Conservation (phyloP, 2,888 invertebrate genomes). For the Polyommatus icarus region DNA sequence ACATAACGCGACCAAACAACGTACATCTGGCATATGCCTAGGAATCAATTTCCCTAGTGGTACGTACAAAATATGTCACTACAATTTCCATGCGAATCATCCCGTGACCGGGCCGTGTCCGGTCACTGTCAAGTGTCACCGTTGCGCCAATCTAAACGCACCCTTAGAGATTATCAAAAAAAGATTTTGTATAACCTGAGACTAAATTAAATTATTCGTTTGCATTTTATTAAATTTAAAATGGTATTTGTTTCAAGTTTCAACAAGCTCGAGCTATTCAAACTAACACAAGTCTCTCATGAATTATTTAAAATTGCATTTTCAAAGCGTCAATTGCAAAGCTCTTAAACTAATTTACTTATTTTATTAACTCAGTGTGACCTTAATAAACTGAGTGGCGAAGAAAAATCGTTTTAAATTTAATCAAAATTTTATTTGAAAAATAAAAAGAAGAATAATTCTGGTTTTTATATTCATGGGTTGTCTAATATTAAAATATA, state of each 20-base stretch:
- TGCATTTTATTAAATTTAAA: not conserved
- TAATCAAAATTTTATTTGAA: not conserved
- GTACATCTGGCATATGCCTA: too few relatives aligned
- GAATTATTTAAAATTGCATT: slow-evolving; percentile 17
- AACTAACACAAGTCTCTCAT: slow-evolving; percentile 19
- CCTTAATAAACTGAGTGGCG: slow-evolving; percentile 13
- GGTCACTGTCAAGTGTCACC: too few relatives aligned
- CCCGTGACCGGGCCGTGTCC: too few relatives aligned
- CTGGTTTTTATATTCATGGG: too few relatives aligned
- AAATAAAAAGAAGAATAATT: not conserved
- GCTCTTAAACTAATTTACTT: slow-evolving; percentile 19
- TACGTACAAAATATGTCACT: too few relatives aligned
- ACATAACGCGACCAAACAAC: too few relatives aligned
- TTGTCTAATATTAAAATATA: too few relatives aligned
- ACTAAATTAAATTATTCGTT: not conserved
- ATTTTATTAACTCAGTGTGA: slow-evolving; percentile 6
- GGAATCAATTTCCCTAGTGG: too few relatives aligned
- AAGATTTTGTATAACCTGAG: not conserved
- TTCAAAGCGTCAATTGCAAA: slow-evolving; percentile 20
- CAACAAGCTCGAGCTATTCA: not conserved
- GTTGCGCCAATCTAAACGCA: too few relatives aligned
- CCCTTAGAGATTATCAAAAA: not conserved
- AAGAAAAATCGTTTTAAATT: not conserved
- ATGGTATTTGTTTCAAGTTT: not conserved
- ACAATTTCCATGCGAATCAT: too few relatives aligned